Percentiles rank a stretch among this genome's conserved stretches.
Evolutionary conservation across 2,113 vertebrate species (phyloP).

Genomic region (Balaenoptera acutorostrata): DNA sequence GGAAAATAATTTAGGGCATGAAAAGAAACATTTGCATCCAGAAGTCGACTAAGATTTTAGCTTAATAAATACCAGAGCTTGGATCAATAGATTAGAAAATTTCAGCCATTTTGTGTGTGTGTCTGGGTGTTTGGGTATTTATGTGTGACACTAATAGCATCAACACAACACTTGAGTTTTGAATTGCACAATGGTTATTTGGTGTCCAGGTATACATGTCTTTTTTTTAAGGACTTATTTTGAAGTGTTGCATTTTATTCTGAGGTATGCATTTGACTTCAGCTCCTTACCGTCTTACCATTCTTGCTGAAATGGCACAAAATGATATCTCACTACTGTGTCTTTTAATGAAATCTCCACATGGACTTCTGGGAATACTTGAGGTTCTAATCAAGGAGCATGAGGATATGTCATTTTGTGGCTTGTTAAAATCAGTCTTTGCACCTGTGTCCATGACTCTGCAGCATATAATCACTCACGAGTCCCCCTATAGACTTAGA

Average conservation of each 20-base stretch:
- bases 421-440: conserved; percentile 46
- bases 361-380: not conserved
- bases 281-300: not conserved
- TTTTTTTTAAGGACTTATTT: not conserved
- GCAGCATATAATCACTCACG: not conserved
- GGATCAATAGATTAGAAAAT: not conserved
- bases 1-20: not conserved
- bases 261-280: not conserved
- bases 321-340: not conserved
- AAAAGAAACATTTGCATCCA: not conserved
- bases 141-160: not conserved
- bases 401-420: not conserved
- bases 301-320: not conserved
- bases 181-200: not conserved
- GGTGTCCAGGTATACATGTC: not conserved
- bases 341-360: not conserved
- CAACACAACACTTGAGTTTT: not conserved
- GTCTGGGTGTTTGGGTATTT: not conserved
- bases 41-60: not conserved
- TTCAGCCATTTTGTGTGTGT: not conserved
- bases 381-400: not conserved
- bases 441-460: not conserved
- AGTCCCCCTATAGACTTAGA: not conserved
- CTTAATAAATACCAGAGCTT: not conserved
- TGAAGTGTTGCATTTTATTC: not conserved